phyloP scores from a whole-genome alignment of 2,888 invertebrate species.

The Notodonta ziczac region DNA sequence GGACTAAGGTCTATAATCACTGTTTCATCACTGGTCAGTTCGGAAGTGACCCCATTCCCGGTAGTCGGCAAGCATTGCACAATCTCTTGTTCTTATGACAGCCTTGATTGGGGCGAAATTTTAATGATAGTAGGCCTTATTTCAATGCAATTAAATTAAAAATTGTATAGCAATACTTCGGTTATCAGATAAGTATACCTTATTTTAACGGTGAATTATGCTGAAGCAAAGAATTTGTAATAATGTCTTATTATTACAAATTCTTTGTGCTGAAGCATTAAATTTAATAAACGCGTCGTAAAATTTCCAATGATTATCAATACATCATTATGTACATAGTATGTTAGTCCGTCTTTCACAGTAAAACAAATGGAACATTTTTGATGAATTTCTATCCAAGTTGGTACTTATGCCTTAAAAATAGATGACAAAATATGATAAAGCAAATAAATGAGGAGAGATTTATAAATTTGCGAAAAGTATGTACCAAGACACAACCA shows the following conservation, averaged over 20 bases:
- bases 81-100: slow-evolving; percentile 49
- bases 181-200: slow-evolving; percentile 15
- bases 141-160: neutral
- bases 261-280: slow-evolving; percentile 23
- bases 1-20: slow-evolving; percentile 14
- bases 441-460: no score
- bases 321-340: neutral
- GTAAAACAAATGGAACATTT: no score
- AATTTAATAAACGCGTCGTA: slow-evolving; percentile 14
- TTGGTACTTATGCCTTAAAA: no score
- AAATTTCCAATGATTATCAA: slow-evolving; percentile 15
- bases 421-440: no score
- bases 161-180: slow-evolving; percentile 10
- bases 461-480: no score
- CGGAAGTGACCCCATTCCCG: slow-evolving; percentile 63
- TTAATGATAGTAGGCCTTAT: slow-evolving; percentile 28
- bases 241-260: no score
- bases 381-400: no score
- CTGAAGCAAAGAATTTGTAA: no score
- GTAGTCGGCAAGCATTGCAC: slow-evolving; percentile 40
- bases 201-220: slow-evolving; percentile 22
- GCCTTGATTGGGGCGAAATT: slow-evolving; percentile 39
- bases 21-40: slow-evolving; percentile 18
- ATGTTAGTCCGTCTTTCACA: no score
- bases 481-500: no score